Conservation (phyloP, 2,888 invertebrate species). For the Cheiracanthium punctorium region DNA sequence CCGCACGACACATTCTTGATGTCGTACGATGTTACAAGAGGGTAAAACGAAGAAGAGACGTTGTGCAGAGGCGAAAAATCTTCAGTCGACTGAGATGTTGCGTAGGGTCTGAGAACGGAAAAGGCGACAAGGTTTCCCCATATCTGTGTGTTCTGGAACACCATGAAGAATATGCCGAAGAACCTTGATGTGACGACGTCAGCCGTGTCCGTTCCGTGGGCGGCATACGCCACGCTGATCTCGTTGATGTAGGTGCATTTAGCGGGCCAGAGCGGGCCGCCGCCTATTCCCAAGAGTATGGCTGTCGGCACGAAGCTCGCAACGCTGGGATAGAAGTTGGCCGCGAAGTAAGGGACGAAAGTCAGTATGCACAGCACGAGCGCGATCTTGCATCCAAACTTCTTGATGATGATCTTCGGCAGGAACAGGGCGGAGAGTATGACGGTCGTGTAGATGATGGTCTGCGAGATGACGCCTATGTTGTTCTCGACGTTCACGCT, state of each 20-base stretch:
- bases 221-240: conserved; percentile 92
- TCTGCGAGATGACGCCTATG: conserved; percentile 90
- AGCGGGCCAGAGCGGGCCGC: conserved; percentile 99
- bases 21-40: neutral
- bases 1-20: conserved; percentile 36
- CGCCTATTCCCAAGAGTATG: conserved; percentile 92
- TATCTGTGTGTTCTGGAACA: conserved; percentile 96
- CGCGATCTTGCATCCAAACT: conserved; percentile 97
- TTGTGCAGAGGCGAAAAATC: too few relatives aligned
- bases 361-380: conserved; percentile 93
- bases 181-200: conserved; percentile 94
- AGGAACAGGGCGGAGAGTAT: conserved; percentile 97
- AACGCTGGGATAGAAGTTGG: conserved; percentile 91
- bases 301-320: conserved; percentile 94
- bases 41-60: neutral
- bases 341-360: conserved; percentile 94
- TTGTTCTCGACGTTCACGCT: conserved; percentile 93
- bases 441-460: conserved; percentile 92
- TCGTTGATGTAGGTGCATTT: conserved; percentile 97
- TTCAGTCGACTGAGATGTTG: neutral
- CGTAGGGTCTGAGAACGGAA: conserved; percentile 72
- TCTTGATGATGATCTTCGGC: conserved; percentile 92
- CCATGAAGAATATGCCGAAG: conserved; percentile 98
- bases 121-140: conserved; percentile 97
- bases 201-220: conserved; percentile 79